Percentiles rank a stretch among this genome's conserved stretches.
phyloP scores from a whole-genome alignment of 1,140 invertebrate genomes.

The Diabrotica undecimpunctata region DNA sequence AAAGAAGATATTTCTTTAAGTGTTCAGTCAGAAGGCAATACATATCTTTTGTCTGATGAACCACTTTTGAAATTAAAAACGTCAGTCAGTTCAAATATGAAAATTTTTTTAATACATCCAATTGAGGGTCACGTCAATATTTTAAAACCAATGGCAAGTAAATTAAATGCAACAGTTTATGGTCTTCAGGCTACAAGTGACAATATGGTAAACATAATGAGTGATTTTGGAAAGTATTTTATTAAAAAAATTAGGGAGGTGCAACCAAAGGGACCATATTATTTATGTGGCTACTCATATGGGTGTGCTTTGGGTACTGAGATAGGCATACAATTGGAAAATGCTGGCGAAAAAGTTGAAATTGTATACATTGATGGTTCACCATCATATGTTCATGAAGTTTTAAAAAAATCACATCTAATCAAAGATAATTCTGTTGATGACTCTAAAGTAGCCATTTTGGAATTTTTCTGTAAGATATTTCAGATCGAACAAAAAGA shows the following conservation, averaged over 20 bases:
- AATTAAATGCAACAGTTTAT: constrained; percentile 23
- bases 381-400: constrained; percentile 8
- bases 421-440: neutral
- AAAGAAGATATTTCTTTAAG: neutral
- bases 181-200: constrained; percentile 21
- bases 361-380: constrained; percentile 23
- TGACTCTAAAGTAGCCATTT: constrained; percentile 8
- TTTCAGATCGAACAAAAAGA: constrained; percentile 17
- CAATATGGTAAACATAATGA: constrained; percentile 1
- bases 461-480: constrained; percentile 4
- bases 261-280: constrained; percentile 21
- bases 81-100: constrained; percentile 2
- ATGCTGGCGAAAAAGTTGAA: constrained; percentile 15
- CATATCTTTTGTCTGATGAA: constrained; percentile 7
- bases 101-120: constrained; percentile 24
- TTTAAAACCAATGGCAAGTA: constrained; percentile 10
- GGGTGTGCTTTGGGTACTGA: constrained; percentile 18
- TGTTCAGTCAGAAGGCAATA: neutral
- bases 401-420: neutral
- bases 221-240: constrained; percentile 10
- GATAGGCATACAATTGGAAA: constrained; percentile 21
- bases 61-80: constrained; percentile 12
- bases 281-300: constrained; percentile 24
- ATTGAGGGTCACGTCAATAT: constrained; percentile 20
- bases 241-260: constrained; percentile 10